Base-by-base conservation (phyloP, 1,140 invertebrate genomes). In the Lucilia cuprina region DNA sequence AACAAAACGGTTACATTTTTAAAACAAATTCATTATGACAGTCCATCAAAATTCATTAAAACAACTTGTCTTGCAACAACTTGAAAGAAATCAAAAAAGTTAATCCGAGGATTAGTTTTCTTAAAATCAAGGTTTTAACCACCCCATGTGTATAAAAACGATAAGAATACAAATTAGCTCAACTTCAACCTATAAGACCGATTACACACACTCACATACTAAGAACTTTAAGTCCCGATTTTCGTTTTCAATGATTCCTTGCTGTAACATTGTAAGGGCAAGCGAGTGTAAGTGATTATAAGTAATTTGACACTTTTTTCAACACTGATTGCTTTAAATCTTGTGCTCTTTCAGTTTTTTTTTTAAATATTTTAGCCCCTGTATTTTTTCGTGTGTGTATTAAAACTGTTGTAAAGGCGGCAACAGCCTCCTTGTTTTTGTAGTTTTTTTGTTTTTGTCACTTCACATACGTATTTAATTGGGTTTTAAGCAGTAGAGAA, bases 221-320 rank as follows among this genome's bases (percentile, higher is more conserved):
- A 21, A 21, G 77, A 49, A 49, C 21, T 80, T 80, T 25, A 49
- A 80, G 19, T 80, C 41, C 41, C 12, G n/a, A 50, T 35, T 49
- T 25, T 80, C 25, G 25, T 30, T 30, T 30, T 30, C 25, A 49
- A 21, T 12, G 3, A 21, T 21, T 1, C n/a, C 10, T 49, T 14
- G 34, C 14, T 80, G 19, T 80, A 41, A 60, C 55, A 60, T n/a
- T 70, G n/a, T 19, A 70, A 70, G n/a, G 1, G 17, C 50, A 7
- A 12, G 17, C 50, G 8, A 55, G 50, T 55, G 50, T 55, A 55
- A 83, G 84, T 85, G 82, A 83, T 83, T 85, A 74, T 21, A 82
- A 74, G 85, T 85, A 85, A 85, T 84, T 85, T 85, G 85, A 85
- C 83, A 85, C 85, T 85, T 85, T 85, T 84, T 80, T 83, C 74